phyloP scores from a whole-genome alignment of 2,113 vertebrate species.

The Irena cyanogastra region DNA sequence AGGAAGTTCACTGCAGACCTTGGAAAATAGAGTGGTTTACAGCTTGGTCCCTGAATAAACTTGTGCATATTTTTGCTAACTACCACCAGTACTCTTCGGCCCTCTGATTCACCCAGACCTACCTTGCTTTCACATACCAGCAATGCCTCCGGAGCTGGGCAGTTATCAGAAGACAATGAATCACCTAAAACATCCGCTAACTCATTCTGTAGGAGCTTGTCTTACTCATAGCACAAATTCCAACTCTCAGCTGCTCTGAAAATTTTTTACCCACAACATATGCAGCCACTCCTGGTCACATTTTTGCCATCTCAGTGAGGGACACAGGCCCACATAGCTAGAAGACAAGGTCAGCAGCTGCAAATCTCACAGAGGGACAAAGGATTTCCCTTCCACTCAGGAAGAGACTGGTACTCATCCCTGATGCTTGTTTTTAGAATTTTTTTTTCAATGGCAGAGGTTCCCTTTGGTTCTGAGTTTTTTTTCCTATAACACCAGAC shows the following conservation, averaged over 20 bases:
- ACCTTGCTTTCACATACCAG: constrained; percentile 25
- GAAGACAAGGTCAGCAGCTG: neutral
- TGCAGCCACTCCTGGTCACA: neutral
- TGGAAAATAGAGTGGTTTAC: neutral
- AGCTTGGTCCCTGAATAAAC: neutral
- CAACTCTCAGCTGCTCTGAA: neutral
- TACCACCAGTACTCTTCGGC: neutral
- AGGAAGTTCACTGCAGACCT: neutral
- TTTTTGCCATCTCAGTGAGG: neutral
- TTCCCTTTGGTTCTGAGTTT: neutral
- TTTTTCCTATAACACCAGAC: neutral
- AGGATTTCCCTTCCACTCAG: neutral
- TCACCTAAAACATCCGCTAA: constrained; percentile 31
- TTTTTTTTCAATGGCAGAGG: neutral
- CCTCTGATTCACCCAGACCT: constrained; percentile 31
- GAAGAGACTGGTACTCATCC: neutral
- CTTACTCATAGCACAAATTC: constrained; percentile 16
- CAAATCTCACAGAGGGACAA: neutral
- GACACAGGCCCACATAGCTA: neutral
- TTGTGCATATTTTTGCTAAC: neutral
- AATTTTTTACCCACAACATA: neutral
- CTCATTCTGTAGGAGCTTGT: neutral
- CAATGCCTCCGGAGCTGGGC: neutral
- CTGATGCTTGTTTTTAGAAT: neutral
- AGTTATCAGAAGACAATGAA: constrained; percentile 43